Base-by-base conservation (phyloP, 2,888 invertebrate species). In the Drosophila kuntzei region DNA sequence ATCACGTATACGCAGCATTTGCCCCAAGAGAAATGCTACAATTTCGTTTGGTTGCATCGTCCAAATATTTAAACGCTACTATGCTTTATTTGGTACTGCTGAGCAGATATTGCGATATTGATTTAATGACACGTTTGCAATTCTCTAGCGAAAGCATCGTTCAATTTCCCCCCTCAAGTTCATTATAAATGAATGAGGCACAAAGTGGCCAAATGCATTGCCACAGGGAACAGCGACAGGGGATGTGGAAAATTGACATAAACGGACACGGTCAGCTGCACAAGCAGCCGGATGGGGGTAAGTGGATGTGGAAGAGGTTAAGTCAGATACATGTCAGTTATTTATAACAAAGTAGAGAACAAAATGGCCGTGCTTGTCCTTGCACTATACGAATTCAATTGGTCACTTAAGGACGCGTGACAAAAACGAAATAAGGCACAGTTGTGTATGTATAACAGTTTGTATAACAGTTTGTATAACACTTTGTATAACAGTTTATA, bases 1-100 rank as follows among this genome's bases (percentile, higher is more conserved):
- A 80, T 73, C 55, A 80, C 85, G 85, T 80, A 84, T 80, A 60
- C 84, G 70, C 41, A 34, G 37, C 34, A 43, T 16, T 18, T 16
- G 34, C 1, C 29, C 18, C 43, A 50, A 43, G 25, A 43, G 51
- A 49, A 62, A 20, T 55, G 18, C 39, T 72, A 69, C 66, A 77
- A 44, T 36, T 51, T 25, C 16, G 20, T 50, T 53, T 39, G 41
- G 53, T 14, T 61, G 49, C 47, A 25, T 18, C 39, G 44, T 5
- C 16, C 72, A 53, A 84, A 80, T 72, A 58, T 80, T 76, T 76
- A 60, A 79, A 47, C 36, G 41, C 18, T n/a, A 34, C 59, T 25
- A 27, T 41, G 20, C 51, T 53, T 67, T 41, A 59, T 68, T 65
- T 58, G 62, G 50, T 27, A 12, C 41, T 44, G 39, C 55, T 54